Base-by-base conservation (phyloP, 2,888 invertebrate genomes). In the Caenorhabditis drosophilae region DNA sequence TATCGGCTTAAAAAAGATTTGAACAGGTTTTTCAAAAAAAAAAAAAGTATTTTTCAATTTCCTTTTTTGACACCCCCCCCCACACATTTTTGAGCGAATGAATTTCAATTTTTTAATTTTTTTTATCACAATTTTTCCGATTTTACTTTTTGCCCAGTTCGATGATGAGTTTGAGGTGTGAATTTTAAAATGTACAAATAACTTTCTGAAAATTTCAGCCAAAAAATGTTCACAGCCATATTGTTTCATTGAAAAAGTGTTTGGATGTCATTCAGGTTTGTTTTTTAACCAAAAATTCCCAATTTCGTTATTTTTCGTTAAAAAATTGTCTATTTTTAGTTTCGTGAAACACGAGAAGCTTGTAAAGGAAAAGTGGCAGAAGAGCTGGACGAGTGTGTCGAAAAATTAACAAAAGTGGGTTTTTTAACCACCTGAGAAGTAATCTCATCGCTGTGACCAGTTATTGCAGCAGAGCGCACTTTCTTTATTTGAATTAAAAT, bases 211-310 rank as follows among this genome's bases (percentile, higher is more conserved):
- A n/a, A n/a, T n/a, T n/a, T n/a, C n/a, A 25, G 26, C 16, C n/a
- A 45, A 16, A 26, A 20, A 48, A 11, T 20, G 62, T 56, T 6
- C 49, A 26, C 20, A 49, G 53, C 38, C 53, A 52, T 4, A 57
- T 62, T 15, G 36, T 31, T 34, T 31, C 42, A 18, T 23, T 62
- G 31, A 62, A 42, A 27, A 45, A 56, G 20, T 62, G 62, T 44
- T 41, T 62, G 4, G 56, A 62, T 49, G 25, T 57, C 0, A 15
- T 62, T 44, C 51, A 62, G 16, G 62, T n/a, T n/a, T 62, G 36
- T 36, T 31, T 31, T 31, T 31, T 31, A 31, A 31, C 12, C 12
- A 31, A 31, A 31, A 31, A 31, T 23, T 18, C 7, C n/a, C 4
- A 36, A 15, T 36, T 3, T 36, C 12, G 18, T 40, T 40, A 4